Evolutionary conservation across 2,888 invertebrate genomes (phyloP).

Genomic region (Eumerus sabulonum): DNA sequence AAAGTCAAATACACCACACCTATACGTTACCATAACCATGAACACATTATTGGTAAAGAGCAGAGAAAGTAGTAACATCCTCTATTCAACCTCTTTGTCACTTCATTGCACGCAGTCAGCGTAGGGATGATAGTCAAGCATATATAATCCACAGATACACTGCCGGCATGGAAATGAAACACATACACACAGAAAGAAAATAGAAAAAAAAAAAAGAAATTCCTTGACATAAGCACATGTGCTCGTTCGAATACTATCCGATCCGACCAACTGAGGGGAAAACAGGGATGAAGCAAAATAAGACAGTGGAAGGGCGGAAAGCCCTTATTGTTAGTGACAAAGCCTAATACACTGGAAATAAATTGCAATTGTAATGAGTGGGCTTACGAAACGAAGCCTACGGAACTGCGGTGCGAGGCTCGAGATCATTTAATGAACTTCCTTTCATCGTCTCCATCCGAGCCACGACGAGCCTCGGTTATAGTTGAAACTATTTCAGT

Average conservation of each 20-base stretch:
- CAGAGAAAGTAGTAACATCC: slow-evolving; percentile 25
- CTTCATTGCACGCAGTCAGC: neutral
- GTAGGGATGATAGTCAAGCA: too few species aligned
- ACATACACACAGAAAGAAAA: too few species aligned
- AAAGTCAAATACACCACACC: slow-evolving; percentile 55
- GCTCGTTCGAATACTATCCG: too few species aligned
- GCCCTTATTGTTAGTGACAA: slow-evolving; percentile 50
- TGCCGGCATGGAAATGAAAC: slow-evolving; percentile 64
- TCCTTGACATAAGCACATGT: slow-evolving; percentile 66
- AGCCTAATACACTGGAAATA: slow-evolving; percentile 68
- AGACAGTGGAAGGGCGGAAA: slow-evolving; percentile 9
- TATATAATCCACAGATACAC: slow-evolving; percentile 36
- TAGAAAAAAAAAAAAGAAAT: too few species aligned
- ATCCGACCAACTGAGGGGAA: too few species aligned
- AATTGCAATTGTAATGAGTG: slow-evolving; percentile 68
- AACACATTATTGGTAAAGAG: too few species aligned
- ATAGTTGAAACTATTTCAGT: slow-evolving; percentile 37
- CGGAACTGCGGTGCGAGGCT: slow-evolving; percentile 7
- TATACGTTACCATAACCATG: slow-evolving; percentile 5
- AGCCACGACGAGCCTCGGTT: slow-evolving; percentile 27
- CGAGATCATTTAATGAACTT: slow-evolving; percentile 66
- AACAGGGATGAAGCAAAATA: too few species aligned
- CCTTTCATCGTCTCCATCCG: slow-evolving; percentile 18
- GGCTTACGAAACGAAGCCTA: slow-evolving; percentile 46
- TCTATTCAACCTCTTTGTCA: slow-evolving; percentile 19